Conservation (phyloP, 2,888 invertebrate genomes). For the Standfussiana lucernea region DNA sequence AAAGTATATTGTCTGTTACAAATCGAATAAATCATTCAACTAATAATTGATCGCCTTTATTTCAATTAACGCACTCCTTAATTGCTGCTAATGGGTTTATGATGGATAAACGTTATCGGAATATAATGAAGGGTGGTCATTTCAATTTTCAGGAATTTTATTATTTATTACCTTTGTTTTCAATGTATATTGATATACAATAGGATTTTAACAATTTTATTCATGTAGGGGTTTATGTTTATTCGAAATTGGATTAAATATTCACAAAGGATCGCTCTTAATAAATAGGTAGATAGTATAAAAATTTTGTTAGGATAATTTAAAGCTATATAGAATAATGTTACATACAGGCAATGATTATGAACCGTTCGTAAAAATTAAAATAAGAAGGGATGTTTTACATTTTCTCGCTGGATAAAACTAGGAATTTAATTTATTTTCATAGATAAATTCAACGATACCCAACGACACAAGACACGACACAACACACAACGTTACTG, state of each 20-base stretch:
- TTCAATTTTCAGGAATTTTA: conserved; percentile 35
- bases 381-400: not conserved
- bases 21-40: conserved; percentile 58
- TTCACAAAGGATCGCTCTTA: conserved; percentile 14
- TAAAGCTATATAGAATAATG: not conserved
- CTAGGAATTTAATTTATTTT: too few species aligned
- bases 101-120: conserved; percentile 53
- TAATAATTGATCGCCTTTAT: conserved; percentile 24
- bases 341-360: not conserved
- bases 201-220: conserved; percentile 12
- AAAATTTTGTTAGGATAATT: conserved; percentile 15
- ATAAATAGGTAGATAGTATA: conserved; percentile 5
- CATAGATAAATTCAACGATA: too few species aligned
- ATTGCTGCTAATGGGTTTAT: conserved; percentile 49
- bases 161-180: conserved; percentile 50
- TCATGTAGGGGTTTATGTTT: conserved; percentile 24
- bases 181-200: conserved; percentile 27
- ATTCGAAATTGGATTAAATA: conserved; percentile 33
- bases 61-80: conserved; percentile 27
- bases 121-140: conserved; percentile 58
- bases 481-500: too few species aligned
- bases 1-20: conserved; percentile 63
- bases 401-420: not conserved
- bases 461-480: too few species aligned
- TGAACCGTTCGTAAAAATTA: not conserved